Conservation (phyloP, 2,888 invertebrate species). For the Nudaria mundana region DNA sequence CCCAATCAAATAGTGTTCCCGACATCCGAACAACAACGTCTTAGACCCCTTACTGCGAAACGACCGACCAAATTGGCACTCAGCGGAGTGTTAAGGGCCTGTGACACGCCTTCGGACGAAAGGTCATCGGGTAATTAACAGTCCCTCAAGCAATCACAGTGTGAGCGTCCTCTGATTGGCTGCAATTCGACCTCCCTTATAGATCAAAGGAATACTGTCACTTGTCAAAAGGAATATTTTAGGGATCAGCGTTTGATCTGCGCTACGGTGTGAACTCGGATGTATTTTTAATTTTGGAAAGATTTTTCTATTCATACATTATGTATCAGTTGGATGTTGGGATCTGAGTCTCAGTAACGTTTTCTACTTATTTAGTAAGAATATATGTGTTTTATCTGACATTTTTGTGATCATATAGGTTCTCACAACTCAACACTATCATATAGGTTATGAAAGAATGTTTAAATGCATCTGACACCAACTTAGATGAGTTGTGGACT, state of each 20-base stretch:
- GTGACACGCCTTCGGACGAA: slow-evolving; percentile 57
- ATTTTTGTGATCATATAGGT: too few species aligned
- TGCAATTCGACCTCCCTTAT: slow-evolving; percentile 46
- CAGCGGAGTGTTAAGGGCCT: slow-evolving; percentile 60
- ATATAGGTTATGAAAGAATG: too few species aligned
- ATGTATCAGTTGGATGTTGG: slow-evolving; percentile 21
- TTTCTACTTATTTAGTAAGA: slow-evolving; percentile 14
- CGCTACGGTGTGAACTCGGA: slow-evolving; percentile 30
- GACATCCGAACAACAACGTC: slow-evolving; percentile 27
- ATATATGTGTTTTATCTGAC: too few species aligned
- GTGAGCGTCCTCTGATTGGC: slow-evolving; percentile 65
- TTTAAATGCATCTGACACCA: too few species aligned
- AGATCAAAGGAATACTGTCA: slow-evolving; percentile 69
- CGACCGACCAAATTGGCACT: slow-evolving; percentile 59
- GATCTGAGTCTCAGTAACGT: slow-evolving; percentile 20
- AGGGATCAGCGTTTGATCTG: slow-evolving; percentile 54
- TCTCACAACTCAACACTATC: too few species aligned
- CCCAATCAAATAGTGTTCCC: slow-evolving; percentile 36
- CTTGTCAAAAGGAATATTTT: slow-evolving; percentile 76
- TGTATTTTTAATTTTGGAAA: slow-evolving; percentile 46
- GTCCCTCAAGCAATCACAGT: slow-evolving; percentile 75
- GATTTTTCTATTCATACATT: slow-evolving; percentile 36
- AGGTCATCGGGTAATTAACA: slow-evolving; percentile 77
- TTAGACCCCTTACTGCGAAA: slow-evolving; percentile 33
- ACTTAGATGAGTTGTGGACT: too few species aligned